Evolutionary conservation across 2,888 invertebrate genomes (phyloP).

Genomic region (Notodonta ziczac): DNA sequence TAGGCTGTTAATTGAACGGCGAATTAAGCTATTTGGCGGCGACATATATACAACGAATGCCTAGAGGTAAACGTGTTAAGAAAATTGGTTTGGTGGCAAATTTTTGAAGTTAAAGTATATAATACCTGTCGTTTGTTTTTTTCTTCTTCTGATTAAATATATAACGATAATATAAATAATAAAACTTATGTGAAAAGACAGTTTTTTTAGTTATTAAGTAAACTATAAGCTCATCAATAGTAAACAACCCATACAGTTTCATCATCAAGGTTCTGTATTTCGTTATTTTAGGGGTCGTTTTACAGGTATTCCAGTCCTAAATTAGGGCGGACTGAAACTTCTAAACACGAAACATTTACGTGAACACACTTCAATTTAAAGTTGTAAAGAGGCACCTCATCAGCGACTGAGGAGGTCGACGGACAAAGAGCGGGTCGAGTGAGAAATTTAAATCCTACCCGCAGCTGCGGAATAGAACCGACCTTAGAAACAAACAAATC

Average conservation of each 20-base stretch:
- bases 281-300: neutral
- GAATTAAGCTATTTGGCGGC: too few relatives aligned
- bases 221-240: neutral
- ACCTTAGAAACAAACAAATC: conserved; percentile 82
- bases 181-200: too few relatives aligned
- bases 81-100: too few relatives aligned
- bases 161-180: too few relatives aligned
- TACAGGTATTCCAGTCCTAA: conserved; percentile 20
- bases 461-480: conserved; percentile 71
- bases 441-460: conserved; percentile 78
- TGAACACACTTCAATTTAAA: conserved; percentile 74
- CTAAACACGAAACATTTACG: conserved; percentile 44
- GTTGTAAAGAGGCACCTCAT: conserved; percentile 76
- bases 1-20: too few relatives aligned
- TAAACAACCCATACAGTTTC: neutral
- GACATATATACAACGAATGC: too few relatives aligned
- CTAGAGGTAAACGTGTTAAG: too few relatives aligned
- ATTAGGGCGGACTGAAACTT: conserved; percentile 34
- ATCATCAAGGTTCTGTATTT: too few relatives aligned
- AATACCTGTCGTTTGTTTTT: too few relatives aligned
- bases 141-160: too few relatives aligned
- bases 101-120: too few relatives aligned
- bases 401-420: conserved; percentile 71
- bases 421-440: conserved; percentile 68
- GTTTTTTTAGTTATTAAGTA: too few relatives aligned